These are phyloP conservation scores for Magallana nippona DNA, from an alignment of 2,888 invertebrate species.

Conservation along the genomic window DNA sequence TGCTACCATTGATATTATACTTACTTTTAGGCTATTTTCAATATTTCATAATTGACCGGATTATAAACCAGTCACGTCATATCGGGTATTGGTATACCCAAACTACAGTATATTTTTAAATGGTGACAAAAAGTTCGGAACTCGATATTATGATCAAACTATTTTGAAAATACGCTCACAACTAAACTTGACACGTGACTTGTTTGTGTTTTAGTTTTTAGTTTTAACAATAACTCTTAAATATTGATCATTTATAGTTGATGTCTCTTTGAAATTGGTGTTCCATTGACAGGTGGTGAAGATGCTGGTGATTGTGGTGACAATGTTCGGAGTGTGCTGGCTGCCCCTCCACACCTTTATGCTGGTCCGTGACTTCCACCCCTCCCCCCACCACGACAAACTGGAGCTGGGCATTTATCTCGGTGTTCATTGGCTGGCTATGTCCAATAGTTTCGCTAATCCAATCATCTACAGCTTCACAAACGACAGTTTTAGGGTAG, in stretches of 20 bases:
- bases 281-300: constrained; percentile 76
- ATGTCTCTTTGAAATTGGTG: neutral
- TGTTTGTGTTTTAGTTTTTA: too few relatives aligned
- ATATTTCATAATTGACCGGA: too few relatives aligned
- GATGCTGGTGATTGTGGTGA: constrained; percentile 77
- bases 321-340: constrained; percentile 78
- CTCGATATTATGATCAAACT: neutral
- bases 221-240: too few relatives aligned
- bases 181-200: too few relatives aligned
- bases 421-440: constrained; percentile 77
- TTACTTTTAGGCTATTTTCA: too few relatives aligned
- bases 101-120: too few relatives aligned
- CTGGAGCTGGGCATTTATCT: constrained; percentile 68
- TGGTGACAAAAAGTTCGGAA: neutral
- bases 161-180: neutral
- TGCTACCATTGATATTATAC: too few relatives aligned
- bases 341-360: constrained; percentile 77
- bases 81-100: too few relatives aligned
- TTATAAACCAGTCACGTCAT: too few relatives aligned
- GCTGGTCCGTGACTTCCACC: constrained; percentile 72
- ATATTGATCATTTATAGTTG: neutral
- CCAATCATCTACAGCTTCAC: constrained; percentile 79
- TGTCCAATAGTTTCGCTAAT: constrained; percentile 79
- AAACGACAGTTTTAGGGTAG: constrained; percentile 78
- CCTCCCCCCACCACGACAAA: constrained; percentile 52